These are phyloP conservation scores for Rhinogobio ventralis DNA, from an alignment of 2,797 vertebrate genomes.

Conservation along the genomic window DNA sequence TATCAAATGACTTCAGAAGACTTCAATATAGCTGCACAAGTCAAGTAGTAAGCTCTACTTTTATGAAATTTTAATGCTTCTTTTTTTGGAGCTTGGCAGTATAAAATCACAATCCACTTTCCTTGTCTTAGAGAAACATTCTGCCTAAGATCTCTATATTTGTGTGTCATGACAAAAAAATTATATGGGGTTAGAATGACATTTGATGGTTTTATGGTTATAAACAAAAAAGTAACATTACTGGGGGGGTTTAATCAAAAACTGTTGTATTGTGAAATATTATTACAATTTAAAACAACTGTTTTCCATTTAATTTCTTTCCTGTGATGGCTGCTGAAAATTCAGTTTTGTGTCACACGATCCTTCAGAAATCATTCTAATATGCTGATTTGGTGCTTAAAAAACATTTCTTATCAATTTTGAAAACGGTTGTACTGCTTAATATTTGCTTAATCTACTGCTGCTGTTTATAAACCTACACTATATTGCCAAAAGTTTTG, in stretches of 20 bases:
- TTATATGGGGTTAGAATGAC: background rate
- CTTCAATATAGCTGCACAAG: background rate
- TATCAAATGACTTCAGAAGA: slow-evolving; percentile 1
- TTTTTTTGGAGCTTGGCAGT: background rate
- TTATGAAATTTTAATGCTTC: slow-evolving; percentile 20
- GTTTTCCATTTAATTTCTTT: background rate
- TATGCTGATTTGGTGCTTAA: background rate
- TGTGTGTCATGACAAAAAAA: background rate
- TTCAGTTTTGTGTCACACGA: background rate
- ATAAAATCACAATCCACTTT: background rate
- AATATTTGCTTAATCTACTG: background rate
- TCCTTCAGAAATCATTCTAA: background rate
- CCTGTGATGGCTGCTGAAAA: background rate
- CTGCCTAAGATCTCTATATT: background rate
- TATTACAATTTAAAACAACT: background rate
- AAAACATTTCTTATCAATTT: background rate
- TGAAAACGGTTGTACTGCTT: background rate
- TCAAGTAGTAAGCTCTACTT: background rate
- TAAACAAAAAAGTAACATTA: background rate
- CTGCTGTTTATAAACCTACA: background rate
- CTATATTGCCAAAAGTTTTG: too few relatives aligned
- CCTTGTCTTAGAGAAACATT: background rate
- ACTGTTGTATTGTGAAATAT: background rate
- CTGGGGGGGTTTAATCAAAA: background rate
- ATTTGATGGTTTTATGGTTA: background rate